Conservation (phyloP, 2,797 vertebrate genomes). For the Sternarchorhynchus goeldii region DNA sequence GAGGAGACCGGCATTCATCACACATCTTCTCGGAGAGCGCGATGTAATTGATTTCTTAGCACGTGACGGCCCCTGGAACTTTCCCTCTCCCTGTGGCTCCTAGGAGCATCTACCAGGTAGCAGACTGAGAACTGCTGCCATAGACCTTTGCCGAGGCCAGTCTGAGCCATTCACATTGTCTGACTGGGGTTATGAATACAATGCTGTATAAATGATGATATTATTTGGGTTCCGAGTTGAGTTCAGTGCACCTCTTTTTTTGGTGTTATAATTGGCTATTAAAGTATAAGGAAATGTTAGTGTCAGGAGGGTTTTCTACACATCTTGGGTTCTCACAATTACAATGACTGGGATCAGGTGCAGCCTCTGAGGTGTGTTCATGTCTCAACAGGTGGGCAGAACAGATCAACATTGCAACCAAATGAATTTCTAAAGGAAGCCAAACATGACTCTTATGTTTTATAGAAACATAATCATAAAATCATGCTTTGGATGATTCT, state of each 20-base stretch:
- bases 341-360: not conserved
- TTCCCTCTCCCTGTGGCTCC: not conserved
- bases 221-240: not conserved
- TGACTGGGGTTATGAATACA: not conserved
- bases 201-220: not conserved
- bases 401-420: not conserved
- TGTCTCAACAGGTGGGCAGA: not conserved
- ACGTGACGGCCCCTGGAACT: constrained; percentile 24
- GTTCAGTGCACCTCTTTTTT: not conserved
- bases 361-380: not conserved
- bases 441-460: not conserved
- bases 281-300: not conserved
- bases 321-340: not conserved
- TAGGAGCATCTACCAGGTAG: not conserved
- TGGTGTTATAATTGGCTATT: no score
- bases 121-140: not conserved
- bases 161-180: not conserved
- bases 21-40: constrained; percentile 8
- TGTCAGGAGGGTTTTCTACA: no score
- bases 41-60: constrained; percentile 26
- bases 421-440: not conserved
- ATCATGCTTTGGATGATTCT: no score
- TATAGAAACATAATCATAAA: not conserved
- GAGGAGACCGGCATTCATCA: constrained; percentile 38
- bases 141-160: not conserved